Percentiles rank a stretch among this genome's conserved stretches.
phyloP scores from a whole-genome alignment of 2,888 invertebrate species.

The Ophioninae sp. region DNA sequence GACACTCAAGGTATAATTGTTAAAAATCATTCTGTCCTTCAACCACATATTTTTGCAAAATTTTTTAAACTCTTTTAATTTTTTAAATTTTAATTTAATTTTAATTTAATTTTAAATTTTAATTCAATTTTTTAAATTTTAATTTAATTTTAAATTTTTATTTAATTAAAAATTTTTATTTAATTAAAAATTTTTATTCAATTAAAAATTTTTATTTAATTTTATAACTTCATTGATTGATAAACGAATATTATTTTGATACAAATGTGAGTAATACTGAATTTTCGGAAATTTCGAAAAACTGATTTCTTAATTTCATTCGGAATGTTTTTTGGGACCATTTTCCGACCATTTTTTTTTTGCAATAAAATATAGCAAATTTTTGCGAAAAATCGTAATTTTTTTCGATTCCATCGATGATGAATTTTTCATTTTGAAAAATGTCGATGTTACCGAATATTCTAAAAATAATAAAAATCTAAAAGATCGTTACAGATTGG shows the following conservation, averaged over 20 bases:
- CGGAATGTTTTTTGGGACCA: too few species aligned
- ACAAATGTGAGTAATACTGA: too few species aligned
- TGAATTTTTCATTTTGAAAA: not conserved
- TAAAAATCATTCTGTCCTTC: not conserved
- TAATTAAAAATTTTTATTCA: too few species aligned
- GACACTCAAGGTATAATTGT: slow-evolving; percentile 84
- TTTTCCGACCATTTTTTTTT: too few species aligned
- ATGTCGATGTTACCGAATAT: not conserved
- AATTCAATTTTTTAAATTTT: too few species aligned
- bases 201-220: not conserved
- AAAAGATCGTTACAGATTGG: not conserved
- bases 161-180: too few species aligned
- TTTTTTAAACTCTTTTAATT: not conserved
- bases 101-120: too few species aligned
- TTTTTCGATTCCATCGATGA: not conserved
- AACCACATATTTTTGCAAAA: not conserved
- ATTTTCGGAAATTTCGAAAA: not conserved
- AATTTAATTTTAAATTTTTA: too few species aligned
- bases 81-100: too few species aligned
- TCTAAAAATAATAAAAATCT: not conserved
- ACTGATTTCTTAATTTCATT: too few species aligned
- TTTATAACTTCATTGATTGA: not conserved
- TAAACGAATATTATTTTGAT: too few species aligned
- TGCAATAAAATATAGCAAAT: too few species aligned
- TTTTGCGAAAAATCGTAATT: not conserved